Evolutionary conservation across 1,140 invertebrate species (phyloP).

Genomic region (Ceratitis capitata): DNA sequence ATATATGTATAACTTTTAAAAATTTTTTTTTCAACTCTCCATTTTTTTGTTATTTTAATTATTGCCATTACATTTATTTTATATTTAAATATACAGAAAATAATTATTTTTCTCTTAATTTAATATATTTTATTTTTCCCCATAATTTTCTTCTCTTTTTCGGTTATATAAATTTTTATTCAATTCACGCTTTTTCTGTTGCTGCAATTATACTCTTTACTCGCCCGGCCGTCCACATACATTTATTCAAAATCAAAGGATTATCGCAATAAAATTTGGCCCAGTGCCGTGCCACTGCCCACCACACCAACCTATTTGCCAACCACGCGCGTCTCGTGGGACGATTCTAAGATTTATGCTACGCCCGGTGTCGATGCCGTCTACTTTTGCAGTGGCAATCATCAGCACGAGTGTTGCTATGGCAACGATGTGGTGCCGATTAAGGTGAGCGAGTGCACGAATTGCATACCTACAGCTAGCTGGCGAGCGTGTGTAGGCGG

Average conservation of each 20-base stretch:
- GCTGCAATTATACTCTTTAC: not conserved
- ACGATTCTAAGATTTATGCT: constrained; percentile 62
- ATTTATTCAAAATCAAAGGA: constrained; percentile 8
- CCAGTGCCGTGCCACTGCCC: constrained; percentile 59
- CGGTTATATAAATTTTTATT: constrained; percentile 41
- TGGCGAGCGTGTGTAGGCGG: not conserved
- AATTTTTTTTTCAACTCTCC: not conserved
- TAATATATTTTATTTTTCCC: constrained; percentile 8
- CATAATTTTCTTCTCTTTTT: constrained; percentile 20
- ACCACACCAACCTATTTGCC: constrained; percentile 62
- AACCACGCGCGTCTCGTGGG: constrained; percentile 62
- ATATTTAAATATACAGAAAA: not conserved
- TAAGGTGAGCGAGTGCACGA: constrained; percentile 57
- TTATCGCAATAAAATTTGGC: constrained; percentile 54
- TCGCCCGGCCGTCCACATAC: not conserved
- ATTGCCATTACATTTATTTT: not conserved
- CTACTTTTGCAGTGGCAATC: constrained; percentile 61
- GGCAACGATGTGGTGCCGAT: constrained; percentile 64
- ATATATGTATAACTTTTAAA: not conserved
- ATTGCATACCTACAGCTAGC: not conserved
- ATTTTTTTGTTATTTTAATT: not conserved
- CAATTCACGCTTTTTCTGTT: constrained; percentile 36
- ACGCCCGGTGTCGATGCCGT: constrained; percentile 47
- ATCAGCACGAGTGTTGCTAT: constrained; percentile 61
- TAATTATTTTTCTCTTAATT: not conserved